Conservation (phyloP, 2,888 invertebrate species). For the Sturmia bella region DNA sequence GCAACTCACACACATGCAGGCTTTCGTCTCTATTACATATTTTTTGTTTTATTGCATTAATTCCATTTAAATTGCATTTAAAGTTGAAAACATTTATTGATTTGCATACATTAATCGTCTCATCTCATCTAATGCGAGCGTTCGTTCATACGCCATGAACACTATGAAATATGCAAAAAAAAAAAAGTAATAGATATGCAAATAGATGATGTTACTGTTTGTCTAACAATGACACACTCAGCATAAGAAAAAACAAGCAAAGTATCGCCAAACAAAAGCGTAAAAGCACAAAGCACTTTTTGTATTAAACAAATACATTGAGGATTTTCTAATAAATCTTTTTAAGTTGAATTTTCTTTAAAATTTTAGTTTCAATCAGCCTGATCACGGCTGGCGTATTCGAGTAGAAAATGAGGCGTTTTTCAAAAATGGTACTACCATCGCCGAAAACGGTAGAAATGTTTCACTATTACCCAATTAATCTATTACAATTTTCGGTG, state of each 20-base stretch:
- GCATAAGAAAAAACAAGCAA: not conserved
- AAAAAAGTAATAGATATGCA: conserved; percentile 13
- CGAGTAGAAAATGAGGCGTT: too few relatives aligned
- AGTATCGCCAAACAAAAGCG: not conserved
- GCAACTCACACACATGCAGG: conserved; percentile 56
- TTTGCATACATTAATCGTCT: conserved; percentile 61
- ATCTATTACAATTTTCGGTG: too few relatives aligned
- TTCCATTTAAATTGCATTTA: conserved; percentile 59
- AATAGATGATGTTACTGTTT: conserved; percentile 28
- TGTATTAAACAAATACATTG: too few relatives aligned
- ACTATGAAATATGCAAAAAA: conserved; percentile 2
- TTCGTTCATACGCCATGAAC: conserved; percentile 18
- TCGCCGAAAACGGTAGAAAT: too few relatives aligned
- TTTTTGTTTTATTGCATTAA: conserved; percentile 40
- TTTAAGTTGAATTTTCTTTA: too few relatives aligned
- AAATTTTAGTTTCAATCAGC: too few relatives aligned
- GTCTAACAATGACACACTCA: conserved; percentile 6
- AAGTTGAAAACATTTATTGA: conserved; percentile 65
- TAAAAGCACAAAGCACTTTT: conserved; percentile 2
- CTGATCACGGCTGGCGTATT: too few relatives aligned
- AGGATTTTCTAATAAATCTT: too few relatives aligned
- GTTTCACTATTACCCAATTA: too few relatives aligned
- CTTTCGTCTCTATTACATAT: conserved; percentile 21
- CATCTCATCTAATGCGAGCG: conserved; percentile 34
- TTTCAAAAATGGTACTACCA: too few relatives aligned